These are phyloP conservation scores for Chrysomallon squamiferum DNA, from an alignment of 1,140 invertebrate genomes.

Conservation along the genomic window DNA sequence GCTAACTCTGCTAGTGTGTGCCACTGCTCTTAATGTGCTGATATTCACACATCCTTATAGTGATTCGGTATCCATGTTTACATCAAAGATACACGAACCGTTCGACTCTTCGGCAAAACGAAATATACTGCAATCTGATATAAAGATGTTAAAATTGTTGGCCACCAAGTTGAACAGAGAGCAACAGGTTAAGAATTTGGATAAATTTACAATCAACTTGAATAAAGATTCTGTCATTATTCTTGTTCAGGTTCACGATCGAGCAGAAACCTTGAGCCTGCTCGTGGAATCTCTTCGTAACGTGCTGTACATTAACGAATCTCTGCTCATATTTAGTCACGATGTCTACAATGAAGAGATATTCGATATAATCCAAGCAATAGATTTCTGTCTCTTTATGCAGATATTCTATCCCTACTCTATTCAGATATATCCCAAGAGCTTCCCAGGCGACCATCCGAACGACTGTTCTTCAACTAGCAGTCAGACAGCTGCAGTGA, in stretches of 20 bases:
- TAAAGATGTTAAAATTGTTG: no score
- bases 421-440: constrained; percentile 87
- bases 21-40: no score
- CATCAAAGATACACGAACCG: no score
- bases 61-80: no score
- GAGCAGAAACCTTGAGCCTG: not conserved
- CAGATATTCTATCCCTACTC: constrained; percentile 97
- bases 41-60: no score
- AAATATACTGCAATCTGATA: no score
- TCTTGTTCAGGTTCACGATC: not conserved
- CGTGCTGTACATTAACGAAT: not conserved
- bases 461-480: constrained; percentile 90
- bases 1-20: no score
- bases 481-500: constrained; percentile 80
- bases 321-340: not conserved
- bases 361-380: not conserved
- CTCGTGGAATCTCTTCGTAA: not conserved
- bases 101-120: no score
- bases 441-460: constrained; percentile 89
- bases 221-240: not conserved
- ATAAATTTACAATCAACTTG: not conserved
- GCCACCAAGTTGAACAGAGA: no score
- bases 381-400: constrained; percentile 58
- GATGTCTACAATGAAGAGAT: not conserved
- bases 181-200: not conserved